A percentile compares a stretch with the other conserved stretches of the same genome.
phyloP scores from a whole-genome alignment of 37 sponge, comb jelly and placozoan genomes.

The Mnemiopsis leidyi region DNA sequence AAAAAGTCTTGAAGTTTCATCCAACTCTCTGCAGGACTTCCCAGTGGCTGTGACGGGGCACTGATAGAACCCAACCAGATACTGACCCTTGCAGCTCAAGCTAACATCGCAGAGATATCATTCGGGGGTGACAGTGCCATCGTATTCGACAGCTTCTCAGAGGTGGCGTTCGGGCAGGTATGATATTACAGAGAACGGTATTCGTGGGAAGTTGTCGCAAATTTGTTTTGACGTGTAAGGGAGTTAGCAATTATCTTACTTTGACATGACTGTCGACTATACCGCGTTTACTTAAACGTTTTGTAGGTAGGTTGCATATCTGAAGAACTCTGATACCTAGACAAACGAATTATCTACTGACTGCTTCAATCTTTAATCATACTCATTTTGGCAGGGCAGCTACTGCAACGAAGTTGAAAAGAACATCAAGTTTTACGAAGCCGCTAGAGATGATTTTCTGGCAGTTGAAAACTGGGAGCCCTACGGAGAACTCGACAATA shows the following conservation, averaged over 20 bases:
- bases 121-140: conserved; percentile 3
- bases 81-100: neutral
- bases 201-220: too few relatives aligned
- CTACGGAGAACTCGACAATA: neutral
- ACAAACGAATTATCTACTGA: too few relatives aligned
- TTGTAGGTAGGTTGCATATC: too few relatives aligned
- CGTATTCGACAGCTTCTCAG: conserved; percentile 2
- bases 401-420: neutral
- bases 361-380: neutral
- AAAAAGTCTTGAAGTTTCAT: too few relatives aligned
- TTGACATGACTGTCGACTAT: too few relatives aligned
- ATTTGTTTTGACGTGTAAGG: too few relatives aligned
- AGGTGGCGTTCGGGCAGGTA: conserved; percentile 17
- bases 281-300: too few relatives aligned
- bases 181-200: too few relatives aligned
- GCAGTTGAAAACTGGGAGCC: neutral
- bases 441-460: conserved; percentile 20
- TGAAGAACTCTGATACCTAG: too few relatives aligned
- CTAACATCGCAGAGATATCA: neutral
- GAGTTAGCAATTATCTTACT: too few relatives aligned
- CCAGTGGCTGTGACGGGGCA: conserved; percentile 6
- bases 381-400: neutral
- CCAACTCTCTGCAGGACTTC: neutral
- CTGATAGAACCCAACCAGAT: conserved; percentile 10
- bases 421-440: neutral